These are phyloP conservation scores for Orientallactaga bullata DNA, from an alignment of 2,113 vertebrate species.

Conservation along the genomic window DNA sequence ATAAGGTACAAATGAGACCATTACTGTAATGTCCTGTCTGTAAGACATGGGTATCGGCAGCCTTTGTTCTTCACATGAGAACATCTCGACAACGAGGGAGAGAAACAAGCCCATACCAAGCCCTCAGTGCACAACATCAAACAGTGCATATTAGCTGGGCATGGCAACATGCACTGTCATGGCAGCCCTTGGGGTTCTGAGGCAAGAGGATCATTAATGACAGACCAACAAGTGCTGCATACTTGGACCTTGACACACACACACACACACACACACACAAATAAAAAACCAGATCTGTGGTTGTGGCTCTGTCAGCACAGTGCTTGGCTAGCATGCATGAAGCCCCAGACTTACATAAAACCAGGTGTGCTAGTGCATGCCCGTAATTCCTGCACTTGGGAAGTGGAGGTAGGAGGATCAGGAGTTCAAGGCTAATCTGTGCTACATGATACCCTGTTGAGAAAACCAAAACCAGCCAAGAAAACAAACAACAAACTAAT, in stretches of 20 bases:
- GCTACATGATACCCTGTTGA: too few species aligned
- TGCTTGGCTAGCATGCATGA: too few species aligned
- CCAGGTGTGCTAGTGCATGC: background rate
- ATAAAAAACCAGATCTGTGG: too few species aligned
- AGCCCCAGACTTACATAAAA: background rate
- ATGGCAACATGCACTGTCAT: background rate
- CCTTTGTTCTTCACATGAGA: background rate
- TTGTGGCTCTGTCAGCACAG: too few species aligned
- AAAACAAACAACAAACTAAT: background rate
- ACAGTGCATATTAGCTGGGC: background rate
- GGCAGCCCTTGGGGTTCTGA: background rate
- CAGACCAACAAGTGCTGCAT: too few species aligned
- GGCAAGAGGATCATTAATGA: too few species aligned
- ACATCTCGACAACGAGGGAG: background rate
- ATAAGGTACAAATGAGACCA: conserved; percentile 22
- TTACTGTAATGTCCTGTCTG: background rate
- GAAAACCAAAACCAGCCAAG: background rate
- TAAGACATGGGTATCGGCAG: background rate
- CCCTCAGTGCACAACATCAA: background rate
- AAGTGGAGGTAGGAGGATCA: background rate
- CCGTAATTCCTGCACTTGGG: background rate
- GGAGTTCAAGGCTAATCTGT: background rate
- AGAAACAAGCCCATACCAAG: background rate
- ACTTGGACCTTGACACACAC: too few species aligned
- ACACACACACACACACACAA: too few species aligned